Evolutionary conservation across 1,140 invertebrate genomes (phyloP).

Genomic region (Lethrus apterus): DNA sequence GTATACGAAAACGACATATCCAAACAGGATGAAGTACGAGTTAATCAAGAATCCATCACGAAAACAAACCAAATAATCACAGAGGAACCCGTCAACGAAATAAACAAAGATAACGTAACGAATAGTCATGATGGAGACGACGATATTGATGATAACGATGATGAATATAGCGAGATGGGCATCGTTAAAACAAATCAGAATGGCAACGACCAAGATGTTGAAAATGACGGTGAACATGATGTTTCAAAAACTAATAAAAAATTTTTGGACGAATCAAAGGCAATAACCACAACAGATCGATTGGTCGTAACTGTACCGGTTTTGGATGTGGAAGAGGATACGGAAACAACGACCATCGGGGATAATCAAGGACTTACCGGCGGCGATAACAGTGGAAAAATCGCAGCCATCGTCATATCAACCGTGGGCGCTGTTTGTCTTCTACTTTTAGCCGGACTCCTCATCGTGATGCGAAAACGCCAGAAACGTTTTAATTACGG

Average conservation of each 20-base stretch:
- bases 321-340: conserved; percentile 1
- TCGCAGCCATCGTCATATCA: conserved; percentile 48
- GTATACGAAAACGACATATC: no score
- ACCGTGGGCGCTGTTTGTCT: conserved; percentile 49
- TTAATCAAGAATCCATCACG: no score
- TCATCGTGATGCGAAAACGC: conserved; percentile 65
- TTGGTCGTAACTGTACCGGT: neutral
- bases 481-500: conserved; percentile 63
- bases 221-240: conserved; percentile 7
- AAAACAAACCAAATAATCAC: neutral
- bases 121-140: neutral
- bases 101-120: no score
- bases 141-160: neutral
- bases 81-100: neutral
- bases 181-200: neutral
- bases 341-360: conserved; percentile 1
- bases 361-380: conserved; percentile 5
- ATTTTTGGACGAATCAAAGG: neutral
- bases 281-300: neutral
- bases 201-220: conserved; percentile 10
- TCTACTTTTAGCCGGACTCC: conserved; percentile 54
- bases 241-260: neutral
- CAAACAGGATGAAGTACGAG: no score
- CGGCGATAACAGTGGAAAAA: conserved; percentile 38
- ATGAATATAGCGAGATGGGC: neutral